Conservation (phyloP, 2,888 invertebrate species). For the Auanema freiburgensis region DNA sequence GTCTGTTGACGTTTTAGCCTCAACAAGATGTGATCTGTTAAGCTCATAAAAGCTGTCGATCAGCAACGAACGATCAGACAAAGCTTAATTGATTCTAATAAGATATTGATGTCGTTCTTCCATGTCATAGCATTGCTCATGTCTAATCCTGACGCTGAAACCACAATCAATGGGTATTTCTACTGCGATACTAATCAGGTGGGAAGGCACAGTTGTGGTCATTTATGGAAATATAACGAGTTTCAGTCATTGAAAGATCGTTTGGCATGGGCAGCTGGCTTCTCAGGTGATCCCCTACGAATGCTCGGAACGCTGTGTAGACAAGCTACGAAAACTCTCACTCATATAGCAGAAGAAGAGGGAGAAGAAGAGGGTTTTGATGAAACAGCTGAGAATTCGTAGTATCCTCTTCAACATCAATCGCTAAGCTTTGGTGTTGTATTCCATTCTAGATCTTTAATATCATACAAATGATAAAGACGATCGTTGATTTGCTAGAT, state of each 20-base stretch:
- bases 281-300: conserved; percentile 19
- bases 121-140: conserved; percentile 27
- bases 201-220: neutral
- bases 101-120: conserved; percentile 26
- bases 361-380: conserved; percentile 8
- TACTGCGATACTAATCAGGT: conserved; percentile 35
- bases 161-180: conserved; percentile 25
- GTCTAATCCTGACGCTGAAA: conserved; percentile 20
- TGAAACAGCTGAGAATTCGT: no score
- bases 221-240: neutral
- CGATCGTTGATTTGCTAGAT: no score
- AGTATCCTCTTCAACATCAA: no score
- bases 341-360: conserved; percentile 33
- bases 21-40: neutral
- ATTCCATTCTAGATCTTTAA: no score
- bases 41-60: conserved; percentile 27
- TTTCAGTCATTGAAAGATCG: conserved; percentile 33
- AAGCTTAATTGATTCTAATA: no score
- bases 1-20: conserved; percentile 2
- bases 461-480: no score
- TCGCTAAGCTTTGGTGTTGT: no score
- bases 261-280: conserved; percentile 29
- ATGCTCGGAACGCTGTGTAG: conserved; percentile 33
- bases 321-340: conserved; percentile 27
- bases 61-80: conserved; percentile 5